Percentiles rank a stretch among this genome's conserved stretches.
Evolutionary conservation across 2,888 invertebrate genomes (phyloP).

Genomic region (Macaria liturata): DNA sequence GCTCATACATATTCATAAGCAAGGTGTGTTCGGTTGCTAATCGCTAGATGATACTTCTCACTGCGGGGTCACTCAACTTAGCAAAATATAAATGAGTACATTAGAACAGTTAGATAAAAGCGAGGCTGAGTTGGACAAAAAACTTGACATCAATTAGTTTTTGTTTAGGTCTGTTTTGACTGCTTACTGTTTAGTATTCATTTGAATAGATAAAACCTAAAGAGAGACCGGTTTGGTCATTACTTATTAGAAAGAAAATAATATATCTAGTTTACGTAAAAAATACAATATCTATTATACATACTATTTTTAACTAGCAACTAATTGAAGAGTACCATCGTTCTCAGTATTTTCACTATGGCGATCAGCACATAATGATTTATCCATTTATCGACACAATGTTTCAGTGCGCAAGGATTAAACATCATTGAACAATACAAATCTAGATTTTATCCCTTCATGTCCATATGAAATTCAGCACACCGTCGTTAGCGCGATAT

Average conservation of each 20-base stretch:
- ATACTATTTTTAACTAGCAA: background rate
- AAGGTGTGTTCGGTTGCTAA: background rate
- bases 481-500: constrained; percentile 42
- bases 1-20: constrained; percentile 8
- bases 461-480: background rate
- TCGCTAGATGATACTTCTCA: constrained; percentile 13
- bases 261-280: no score
- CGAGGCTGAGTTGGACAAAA: constrained; percentile 10
- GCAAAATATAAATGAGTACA: background rate
- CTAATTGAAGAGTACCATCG: constrained; percentile 7
- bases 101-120: constrained; percentile 12
- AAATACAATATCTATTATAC: no score
- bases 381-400: constrained; percentile 53
- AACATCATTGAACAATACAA: constrained; percentile 54
- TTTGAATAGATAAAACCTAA: no score
- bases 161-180: constrained; percentile 1
- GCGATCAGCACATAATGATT: constrained; percentile 61
- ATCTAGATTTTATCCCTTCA: no score
- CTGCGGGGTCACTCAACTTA: constrained; percentile 14
- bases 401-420: constrained; percentile 72
- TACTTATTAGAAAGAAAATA: no score
- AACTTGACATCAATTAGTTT: constrained; percentile 6
- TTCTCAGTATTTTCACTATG: constrained; percentile 56
- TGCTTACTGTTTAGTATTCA: background rate
- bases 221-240: no score